Evolutionary conservation across 1,140 invertebrate genomes (phyloP), one percentile per base, ranked within the genome.

Genomic region (Scaptomyza graminum): DNA sequence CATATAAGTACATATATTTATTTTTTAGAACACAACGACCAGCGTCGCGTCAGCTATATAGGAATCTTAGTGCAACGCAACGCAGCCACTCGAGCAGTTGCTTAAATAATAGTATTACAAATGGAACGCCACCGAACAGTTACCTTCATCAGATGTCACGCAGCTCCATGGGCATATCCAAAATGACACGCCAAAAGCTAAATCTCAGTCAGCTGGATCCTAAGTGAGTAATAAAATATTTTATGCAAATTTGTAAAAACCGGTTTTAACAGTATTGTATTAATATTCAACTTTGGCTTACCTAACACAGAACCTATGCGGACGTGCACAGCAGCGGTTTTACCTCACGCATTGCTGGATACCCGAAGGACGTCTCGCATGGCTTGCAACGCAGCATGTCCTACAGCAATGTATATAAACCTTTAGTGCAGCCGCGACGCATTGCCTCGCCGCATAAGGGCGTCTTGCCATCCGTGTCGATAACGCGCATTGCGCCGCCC

Each of bases 311-410:
- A 56, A 79, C 76, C 0, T 92, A 90, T 74, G 91, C 91, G 46
- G 92, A 93, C 71, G 90, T 91, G 4, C 91, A 92, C 72, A 93
- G 92, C 66, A 92, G 91, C 50, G 93, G 93, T 1, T 68, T 93
- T 44, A 73, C 91, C 5, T 85, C 87, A 4, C 79, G 93, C 11
- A 88, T 93, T 41, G 92, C 92, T 1, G 81, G 90, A 49, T 93
- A 93, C 64, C 89, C 91, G 65, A 81, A 91, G 59, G 70, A 73
- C 12, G 16, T 62, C 31, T 46, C 55, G 12, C 18, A 62, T 12
- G 67, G 75, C 1, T 61, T 90, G 12, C 80, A 90, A 22, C 90
- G 90, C 22, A 91, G 84, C 44, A 75, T 90, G 60, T 91, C 90
- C 3, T 65, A 70, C 11, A 79, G 50, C 25, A 88, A 88, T 64